Percentiles rank a stretch among this genome's conserved stretches.
Evolutionary conservation across 2,113 vertebrate genomes (phyloP).

Genomic region (Daboia siamensis): DNA sequence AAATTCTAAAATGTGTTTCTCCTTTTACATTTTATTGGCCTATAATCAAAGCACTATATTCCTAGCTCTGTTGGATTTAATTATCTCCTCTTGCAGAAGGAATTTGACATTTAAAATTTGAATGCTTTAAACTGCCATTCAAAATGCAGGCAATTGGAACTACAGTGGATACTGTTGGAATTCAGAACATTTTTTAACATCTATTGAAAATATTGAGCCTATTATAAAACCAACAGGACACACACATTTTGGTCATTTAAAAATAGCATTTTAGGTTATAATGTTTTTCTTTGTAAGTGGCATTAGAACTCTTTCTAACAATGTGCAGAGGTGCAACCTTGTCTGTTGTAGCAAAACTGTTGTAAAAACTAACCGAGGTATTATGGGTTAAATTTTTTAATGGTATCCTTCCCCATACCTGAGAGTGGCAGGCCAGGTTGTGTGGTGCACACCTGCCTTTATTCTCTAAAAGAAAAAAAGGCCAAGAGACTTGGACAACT

Average conservation of each 20-base stretch:
- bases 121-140: constrained; percentile 15
- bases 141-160: constrained; percentile 10
- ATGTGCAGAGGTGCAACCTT: background rate
- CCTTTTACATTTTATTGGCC: constrained; percentile 1
- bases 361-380: background rate
- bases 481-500: background rate
- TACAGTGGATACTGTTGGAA: background rate
- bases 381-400: background rate
- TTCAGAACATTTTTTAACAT: background rate
- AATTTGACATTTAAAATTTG: constrained; percentile 15
- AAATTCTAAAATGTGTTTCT: constrained; percentile 5
- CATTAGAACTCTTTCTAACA: background rate
- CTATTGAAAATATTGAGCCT: background rate
- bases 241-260: background rate
- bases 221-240: background rate
- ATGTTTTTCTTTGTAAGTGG: background rate
- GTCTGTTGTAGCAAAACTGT: background rate
- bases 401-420: background rate
- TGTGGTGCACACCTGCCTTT: background rate
- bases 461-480: background rate
- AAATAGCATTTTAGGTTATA: background rate
- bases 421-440: background rate
- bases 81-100: constrained; percentile 1
- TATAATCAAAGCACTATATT: background rate
- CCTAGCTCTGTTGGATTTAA: background rate